Evolutionary conservation across 1,140 invertebrate species (phyloP).

Genomic region (Schlechtendalia chinensis): DNA sequence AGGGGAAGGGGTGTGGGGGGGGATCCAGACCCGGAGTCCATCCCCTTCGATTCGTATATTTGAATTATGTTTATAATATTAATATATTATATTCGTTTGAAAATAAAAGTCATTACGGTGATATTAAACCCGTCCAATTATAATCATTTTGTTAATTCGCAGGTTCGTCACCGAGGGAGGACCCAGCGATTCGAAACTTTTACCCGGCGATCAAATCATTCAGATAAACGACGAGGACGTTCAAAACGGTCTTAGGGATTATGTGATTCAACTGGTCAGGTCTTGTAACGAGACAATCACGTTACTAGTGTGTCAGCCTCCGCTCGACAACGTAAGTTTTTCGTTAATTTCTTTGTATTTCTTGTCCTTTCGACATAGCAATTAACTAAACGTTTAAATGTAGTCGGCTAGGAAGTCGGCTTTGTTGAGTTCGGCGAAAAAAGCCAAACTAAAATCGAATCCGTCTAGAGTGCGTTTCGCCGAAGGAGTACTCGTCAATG

Average conservation of each 20-base stretch:
- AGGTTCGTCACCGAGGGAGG: constrained; percentile 80
- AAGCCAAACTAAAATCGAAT: constrained; percentile 74
- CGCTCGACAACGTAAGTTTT: constrained; percentile 67
- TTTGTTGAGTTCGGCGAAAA: constrained; percentile 80
- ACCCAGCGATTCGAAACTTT: constrained; percentile 81
- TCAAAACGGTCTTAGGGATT: constrained; percentile 75
- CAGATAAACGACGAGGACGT: constrained; percentile 89
- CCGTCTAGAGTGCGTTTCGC: constrained; percentile 85
- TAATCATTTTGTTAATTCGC: not conserved
- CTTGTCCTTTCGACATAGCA: too few species aligned
- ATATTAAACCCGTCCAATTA: too few species aligned
- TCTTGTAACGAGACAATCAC: constrained; percentile 74
- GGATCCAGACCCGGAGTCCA: too few species aligned
- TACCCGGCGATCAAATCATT: constrained; percentile 86
- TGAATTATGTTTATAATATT: too few species aligned
- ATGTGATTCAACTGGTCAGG: constrained; percentile 84
- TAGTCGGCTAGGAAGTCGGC: constrained; percentile 74
- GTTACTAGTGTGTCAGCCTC: constrained; percentile 79
- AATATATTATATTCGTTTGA: too few species aligned
- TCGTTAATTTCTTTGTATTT: too few species aligned
- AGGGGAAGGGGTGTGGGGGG: too few species aligned
- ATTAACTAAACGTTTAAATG: too few species aligned
- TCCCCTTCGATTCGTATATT: too few species aligned
- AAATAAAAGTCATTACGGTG: too few species aligned
- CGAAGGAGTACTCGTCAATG: constrained; percentile 83